These are phyloP conservation scores for Catharus fuscescens DNA, from an alignment of 2,113 vertebrate genomes.

Conservation along the genomic window DNA sequence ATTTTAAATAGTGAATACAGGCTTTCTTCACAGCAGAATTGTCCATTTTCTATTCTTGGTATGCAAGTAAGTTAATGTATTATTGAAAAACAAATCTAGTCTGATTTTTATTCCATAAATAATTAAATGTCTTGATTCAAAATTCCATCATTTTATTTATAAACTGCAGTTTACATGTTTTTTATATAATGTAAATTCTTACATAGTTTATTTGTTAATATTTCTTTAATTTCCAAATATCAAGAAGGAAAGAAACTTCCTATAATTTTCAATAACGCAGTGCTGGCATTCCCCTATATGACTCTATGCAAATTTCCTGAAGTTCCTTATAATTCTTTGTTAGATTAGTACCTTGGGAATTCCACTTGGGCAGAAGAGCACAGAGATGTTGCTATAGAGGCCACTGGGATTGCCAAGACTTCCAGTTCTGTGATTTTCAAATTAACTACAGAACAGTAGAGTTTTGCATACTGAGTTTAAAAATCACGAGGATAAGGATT, in stretches of 20 bases:
- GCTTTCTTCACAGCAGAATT: background rate
- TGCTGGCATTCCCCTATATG: background rate
- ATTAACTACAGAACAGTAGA: background rate
- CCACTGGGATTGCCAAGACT: background rate
- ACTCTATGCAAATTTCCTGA: background rate
- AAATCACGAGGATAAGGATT: background rate
- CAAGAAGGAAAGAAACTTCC: background rate
- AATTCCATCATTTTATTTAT: background rate
- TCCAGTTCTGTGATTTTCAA: background rate
- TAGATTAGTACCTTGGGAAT: background rate
- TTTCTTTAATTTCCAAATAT: background rate
- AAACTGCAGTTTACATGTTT: background rate
- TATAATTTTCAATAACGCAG: background rate
- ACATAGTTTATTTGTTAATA: background rate
- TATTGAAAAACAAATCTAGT: background rate
- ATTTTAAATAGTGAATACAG: background rate
- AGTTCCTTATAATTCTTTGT: background rate
- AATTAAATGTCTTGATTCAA: background rate
- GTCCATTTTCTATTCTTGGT: background rate
- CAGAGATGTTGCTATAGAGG: background rate
- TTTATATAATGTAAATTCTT: background rate
- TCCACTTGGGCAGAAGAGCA: background rate
- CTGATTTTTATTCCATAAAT: background rate
- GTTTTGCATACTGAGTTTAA: background rate
- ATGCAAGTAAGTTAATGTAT: background rate